A percentile compares a stretch with the other conserved stretches of the same genome.
These are phyloP conservation scores for Cirrhinus mrigala DNA, from an alignment of 2,797 vertebrate species.

Conservation along the genomic window DNA sequence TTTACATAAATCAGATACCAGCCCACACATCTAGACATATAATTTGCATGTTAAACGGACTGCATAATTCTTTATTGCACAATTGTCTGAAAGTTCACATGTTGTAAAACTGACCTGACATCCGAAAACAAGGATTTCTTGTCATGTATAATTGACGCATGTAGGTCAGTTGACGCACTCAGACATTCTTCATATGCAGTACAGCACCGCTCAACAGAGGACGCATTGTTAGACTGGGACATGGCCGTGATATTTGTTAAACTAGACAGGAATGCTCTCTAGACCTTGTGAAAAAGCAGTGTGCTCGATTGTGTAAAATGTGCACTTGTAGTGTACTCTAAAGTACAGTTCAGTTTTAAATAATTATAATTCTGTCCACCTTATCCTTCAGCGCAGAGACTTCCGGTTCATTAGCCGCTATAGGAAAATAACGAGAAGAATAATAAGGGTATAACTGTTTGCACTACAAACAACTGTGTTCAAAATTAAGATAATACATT, in stretches of 20 bases:
- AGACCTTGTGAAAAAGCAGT: background rate
- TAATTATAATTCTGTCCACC: background rate
- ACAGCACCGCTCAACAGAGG: slow-evolving; percentile 64
- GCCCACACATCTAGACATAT: slow-evolving; percentile 17
- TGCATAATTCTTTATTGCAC: background rate
- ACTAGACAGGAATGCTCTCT: slow-evolving; percentile 12
- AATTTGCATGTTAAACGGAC: slow-evolving; percentile 43
- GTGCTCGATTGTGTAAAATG: background rate
- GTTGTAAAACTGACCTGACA: slow-evolving; percentile 58
- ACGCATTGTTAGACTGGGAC: slow-evolving; percentile 67
- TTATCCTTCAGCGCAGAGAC: too few relatives aligned
- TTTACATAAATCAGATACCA: slow-evolving; percentile 57
- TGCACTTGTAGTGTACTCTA: background rate
- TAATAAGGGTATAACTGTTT: too few relatives aligned
- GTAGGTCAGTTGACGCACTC: slow-evolving; percentile 60
- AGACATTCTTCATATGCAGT: slow-evolving; percentile 64
- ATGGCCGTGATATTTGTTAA: slow-evolving; percentile 70
- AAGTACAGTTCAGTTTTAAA: background rate
- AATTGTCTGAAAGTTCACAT: slow-evolving; percentile 36
- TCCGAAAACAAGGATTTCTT: slow-evolving; percentile 55
- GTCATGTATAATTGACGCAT: slow-evolving; percentile 54
- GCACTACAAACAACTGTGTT: too few relatives aligned
- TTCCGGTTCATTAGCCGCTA: too few relatives aligned
- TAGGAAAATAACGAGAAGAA: too few relatives aligned
- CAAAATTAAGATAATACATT: too few relatives aligned